phyloP scores from a whole-genome alignment of 2,888 invertebrate genomes.

The Melanargia galathea region DNA sequence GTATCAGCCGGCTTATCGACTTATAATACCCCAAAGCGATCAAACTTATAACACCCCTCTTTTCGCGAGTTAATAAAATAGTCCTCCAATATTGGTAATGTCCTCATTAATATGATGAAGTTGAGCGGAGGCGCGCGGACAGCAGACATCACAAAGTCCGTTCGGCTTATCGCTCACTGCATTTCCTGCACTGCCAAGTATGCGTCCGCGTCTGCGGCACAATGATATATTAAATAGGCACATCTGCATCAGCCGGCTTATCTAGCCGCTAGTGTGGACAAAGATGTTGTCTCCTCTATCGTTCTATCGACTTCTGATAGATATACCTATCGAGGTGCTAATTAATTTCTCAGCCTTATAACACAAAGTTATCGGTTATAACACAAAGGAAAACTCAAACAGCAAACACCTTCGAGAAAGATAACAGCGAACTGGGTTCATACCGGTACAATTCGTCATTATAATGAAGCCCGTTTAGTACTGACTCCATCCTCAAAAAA shows the following conservation, averaged over 20 bases:
- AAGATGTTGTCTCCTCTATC: slow-evolving; percentile 26
- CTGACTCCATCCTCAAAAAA: slow-evolving; percentile 52
- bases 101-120: slow-evolving; percentile 20
- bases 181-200: slow-evolving; percentile 75
- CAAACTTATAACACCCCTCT: no score
- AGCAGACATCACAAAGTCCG: slow-evolving; percentile 80
- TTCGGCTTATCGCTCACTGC: slow-evolving; percentile 77
- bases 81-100: neutral
- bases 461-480: slow-evolving; percentile 43
- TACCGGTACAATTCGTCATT: slow-evolving; percentile 42
- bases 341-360: no score
- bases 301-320: slow-evolving; percentile 4
- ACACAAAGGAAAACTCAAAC: no score
- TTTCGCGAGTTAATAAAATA: neutral
- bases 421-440: slow-evolving; percentile 28
- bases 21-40: no score
- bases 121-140: slow-evolving; percentile 71
- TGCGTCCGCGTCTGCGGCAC: slow-evolving; percentile 56
- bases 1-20: no score
- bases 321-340: neutral
- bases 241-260: slow-evolving; percentile 36
- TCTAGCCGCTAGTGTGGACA: slow-evolving; percentile 27
- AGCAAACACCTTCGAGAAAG: slow-evolving; percentile 2
- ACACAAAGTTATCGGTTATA: no score
- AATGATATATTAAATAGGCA: slow-evolving; percentile 39